Evolutionary conservation across 2,113 vertebrate genomes (phyloP).

Genomic region (Junco hyemalis): DNA sequence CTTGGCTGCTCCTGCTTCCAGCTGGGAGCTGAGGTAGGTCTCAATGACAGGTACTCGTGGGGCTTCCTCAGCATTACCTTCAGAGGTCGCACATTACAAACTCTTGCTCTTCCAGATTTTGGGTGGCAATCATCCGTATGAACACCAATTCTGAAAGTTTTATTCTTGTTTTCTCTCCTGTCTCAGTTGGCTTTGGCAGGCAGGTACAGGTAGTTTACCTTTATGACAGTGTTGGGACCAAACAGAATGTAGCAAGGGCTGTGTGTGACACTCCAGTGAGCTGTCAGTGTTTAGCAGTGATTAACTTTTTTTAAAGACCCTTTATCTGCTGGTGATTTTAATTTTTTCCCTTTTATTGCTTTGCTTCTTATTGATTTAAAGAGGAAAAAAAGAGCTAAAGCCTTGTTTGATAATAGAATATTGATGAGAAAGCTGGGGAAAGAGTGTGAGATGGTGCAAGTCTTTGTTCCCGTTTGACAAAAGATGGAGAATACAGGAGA

Average conservation of each 20-base stretch:
- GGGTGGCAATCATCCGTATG: neutral
- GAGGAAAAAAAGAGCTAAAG: neutral
- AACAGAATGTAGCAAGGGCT: neutral
- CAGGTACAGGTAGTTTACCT: neutral
- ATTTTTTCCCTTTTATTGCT: slow-evolving; percentile 11
- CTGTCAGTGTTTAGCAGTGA: neutral
- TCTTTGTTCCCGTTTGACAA: slow-evolving; percentile 57
- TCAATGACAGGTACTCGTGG: fast-evolving
- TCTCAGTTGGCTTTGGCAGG: neutral
- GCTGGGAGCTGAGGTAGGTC: neutral
- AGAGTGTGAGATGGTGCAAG: slow-evolving; percentile 1
- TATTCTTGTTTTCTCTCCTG: neutral
- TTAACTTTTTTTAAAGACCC: slow-evolving; percentile 7
- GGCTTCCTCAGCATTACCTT: neutral
- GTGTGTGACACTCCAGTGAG: neutral
- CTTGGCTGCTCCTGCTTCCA: neutral
- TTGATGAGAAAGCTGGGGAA: slow-evolving; percentile 50
- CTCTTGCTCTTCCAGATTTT: neutral
- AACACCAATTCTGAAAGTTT: neutral
- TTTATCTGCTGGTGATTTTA: slow-evolving; percentile 13
- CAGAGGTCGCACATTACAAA: neutral
- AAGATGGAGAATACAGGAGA: slow-evolving; percentile 23
- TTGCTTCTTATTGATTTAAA: slow-evolving; percentile 49
- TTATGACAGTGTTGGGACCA: neutral
- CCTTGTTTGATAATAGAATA: slow-evolving; percentile 44